Base-by-base conservation (phyloP, 2,888 invertebrate species). In the Agrenia bidenticulata region DNA sequence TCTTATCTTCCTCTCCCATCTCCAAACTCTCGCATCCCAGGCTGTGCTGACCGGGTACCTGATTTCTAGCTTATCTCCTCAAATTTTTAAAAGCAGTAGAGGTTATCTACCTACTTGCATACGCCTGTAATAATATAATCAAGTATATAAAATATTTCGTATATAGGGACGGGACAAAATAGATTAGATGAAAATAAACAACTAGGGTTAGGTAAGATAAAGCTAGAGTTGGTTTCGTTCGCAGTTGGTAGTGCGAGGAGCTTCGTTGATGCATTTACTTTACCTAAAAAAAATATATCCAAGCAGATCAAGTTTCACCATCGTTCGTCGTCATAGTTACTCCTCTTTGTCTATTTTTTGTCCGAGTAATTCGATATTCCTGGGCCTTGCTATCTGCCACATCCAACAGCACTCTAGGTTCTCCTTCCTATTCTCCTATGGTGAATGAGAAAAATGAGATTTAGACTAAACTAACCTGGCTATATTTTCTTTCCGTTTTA, bases 271-370 rank as follows among this genome's bases (percentile, higher is more conserved):
- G 59, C 50, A 59, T 59, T 59, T 59, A 59, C 59, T 59, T 49
- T 17, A 45, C 19, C n/a, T 17, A 15, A 21, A 66, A 67, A 65
- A 70, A 70, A 66, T 50, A 50, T 55, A 65, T 27, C 61, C 39
- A 63, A 50, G 51, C 32, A 63, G 69, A 70, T 75, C 75, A 63
- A 55, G 68, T 75, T 75, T 70, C 74, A 70, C 67, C 69, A 67
- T 64, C 65, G 49, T 60, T 61, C 64, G 72, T 72, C 54, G 68
- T 67, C 72, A 75, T 73, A 64, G 70, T 65, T 65, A 70, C 73
- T 63, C 60, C 61, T 62, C 68, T 74, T 70, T 73, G 68, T 70
- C 67, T 67, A 64, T 67, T 73, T 64, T 72, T 66, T 66, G 66
- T 67, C 64, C 66, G 66, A 59, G 74, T 73, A 75, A 75, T 62